Base-by-base conservation (phyloP, 2,113 vertebrate species). In the Puntigrus tetrazona region DNA sequence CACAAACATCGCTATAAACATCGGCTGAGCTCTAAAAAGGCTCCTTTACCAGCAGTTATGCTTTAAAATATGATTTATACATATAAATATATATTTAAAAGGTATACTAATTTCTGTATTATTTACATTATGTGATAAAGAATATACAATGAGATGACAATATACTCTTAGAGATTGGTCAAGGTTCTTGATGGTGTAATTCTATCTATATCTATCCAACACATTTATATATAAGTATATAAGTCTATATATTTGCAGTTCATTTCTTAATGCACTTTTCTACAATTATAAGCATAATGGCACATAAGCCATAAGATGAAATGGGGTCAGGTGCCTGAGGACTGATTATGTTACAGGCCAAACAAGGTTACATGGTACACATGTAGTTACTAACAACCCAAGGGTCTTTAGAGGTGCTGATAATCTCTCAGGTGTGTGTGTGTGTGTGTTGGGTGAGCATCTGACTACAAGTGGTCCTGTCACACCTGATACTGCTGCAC, bases 401-500 rank as follows among this genome's bases (percentile, higher is more conserved):
- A 41, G 31, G 47, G 47, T 84, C 41, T 18, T 76, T 52, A 78
- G 43, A 77, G 47, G 25, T 67, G 82, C 31, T n/a, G 31, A 69
- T 77, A 13, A 31, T 22, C 45, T 22, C 27, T 52, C 27, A 31
- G 50, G 55, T 61, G 55, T 61, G 20, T 57, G 29, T 55, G 47
- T 77, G 67, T 67, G 59, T 70, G 27, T 65, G 52, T 55, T 36
- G 18, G 18, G 72, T 18, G 43, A 50, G 14, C 43, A 41, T 25
- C 50, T 78, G 20, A 59, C 5, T 16, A 41, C 31, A 78, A 45
- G 25, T 47, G 57, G 57, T 47, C 78, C 79, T 69, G 86, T 83
- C 84, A 82, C 84, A 84, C 69, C 63, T 89, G 88, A 91, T 90
- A 91, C 47, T 82, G 87, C 84, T 88, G 89, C 89, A 52, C 5